phyloP scores from a whole-genome alignment of 2,797 vertebrate genomes.

The Sus cebifrons region DNA sequence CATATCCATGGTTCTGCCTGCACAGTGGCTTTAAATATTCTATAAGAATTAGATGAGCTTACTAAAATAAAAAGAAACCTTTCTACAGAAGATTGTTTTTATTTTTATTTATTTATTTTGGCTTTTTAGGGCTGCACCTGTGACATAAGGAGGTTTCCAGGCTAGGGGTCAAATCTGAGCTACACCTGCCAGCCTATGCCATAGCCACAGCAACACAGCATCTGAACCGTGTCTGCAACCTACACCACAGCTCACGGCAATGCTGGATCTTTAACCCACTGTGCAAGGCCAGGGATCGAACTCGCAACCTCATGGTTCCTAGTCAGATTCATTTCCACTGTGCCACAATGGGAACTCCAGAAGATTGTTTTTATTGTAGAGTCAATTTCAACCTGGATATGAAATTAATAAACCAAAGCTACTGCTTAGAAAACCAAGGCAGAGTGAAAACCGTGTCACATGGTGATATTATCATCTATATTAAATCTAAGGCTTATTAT shows the following conservation, averaged over 20 bases:
- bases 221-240: no score
- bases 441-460: slow-evolving; percentile 12
- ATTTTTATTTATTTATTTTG: neutral
- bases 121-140: no score
- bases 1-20: neutral
- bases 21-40: neutral
- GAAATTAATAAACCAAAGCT: slow-evolving; percentile 58
- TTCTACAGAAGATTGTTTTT: slow-evolving; percentile 45
- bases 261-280: no score
- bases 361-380: neutral
- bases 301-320: no score
- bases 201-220: no score
- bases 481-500: slow-evolving; percentile 14
- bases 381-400: slow-evolving; percentile 4
- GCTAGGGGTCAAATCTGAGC: no score
- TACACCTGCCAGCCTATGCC: no score
- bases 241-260: no score
- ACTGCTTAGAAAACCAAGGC: slow-evolving; percentile 66
- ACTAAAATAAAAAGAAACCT: slow-evolving; percentile 59
- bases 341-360: no score
- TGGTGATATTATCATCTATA: slow-evolving; percentile 28
- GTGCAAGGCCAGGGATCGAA: no score
- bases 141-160: no score
- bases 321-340: no score
- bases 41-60: neutral